Conservation (phyloP, 2,888 invertebrate species). For the Aplocera efformata region DNA sequence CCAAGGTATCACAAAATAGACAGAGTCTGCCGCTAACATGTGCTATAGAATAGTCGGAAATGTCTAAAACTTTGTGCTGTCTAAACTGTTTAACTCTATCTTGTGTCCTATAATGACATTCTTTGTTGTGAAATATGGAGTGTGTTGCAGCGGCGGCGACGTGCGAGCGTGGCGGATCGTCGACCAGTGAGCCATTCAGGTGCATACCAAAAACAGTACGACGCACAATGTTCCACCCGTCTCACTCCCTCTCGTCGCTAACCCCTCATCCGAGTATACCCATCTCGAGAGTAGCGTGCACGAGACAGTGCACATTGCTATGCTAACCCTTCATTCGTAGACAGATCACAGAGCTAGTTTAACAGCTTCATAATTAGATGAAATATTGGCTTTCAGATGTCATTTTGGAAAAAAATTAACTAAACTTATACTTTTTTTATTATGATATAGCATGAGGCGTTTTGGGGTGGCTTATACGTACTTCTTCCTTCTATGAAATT, state of each 20-base stretch:
- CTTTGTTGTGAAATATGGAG: slow-evolving; percentile 32
- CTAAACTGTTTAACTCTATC: too few species aligned
- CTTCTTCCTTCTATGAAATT: too few species aligned
- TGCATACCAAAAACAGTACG: slow-evolving; percentile 30
- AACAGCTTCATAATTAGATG: slow-evolving; percentile 3
- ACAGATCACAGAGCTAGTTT: not conserved
- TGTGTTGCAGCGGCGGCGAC: slow-evolving; percentile 86
- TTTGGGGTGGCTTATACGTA: too few species aligned
- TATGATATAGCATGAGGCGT: too few species aligned
- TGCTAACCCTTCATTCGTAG: slow-evolving; percentile 19
- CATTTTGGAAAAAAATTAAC: too few species aligned
- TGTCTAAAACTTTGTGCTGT: too few species aligned
- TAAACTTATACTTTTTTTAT: too few species aligned
- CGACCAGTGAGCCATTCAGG: slow-evolving; percentile 60
- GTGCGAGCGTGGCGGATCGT: slow-evolving; percentile 83
- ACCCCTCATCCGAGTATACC: slow-evolving; percentile 9
- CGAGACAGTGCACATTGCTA: slow-evolving; percentile 4
- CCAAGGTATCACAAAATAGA: too few species aligned
- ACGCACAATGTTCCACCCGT: slow-evolving; percentile 20
- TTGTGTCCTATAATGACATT: too few species aligned
- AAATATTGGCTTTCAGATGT: slow-evolving; percentile 1
- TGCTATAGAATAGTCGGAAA: too few species aligned
- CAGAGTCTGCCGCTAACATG: too few species aligned
- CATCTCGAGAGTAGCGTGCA: slow-evolving; percentile 8
- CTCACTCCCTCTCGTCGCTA: slow-evolving; percentile 20